phyloP scores from a whole-genome alignment of 2,797 vertebrate species.

The Darevskia mixta region DNA sequence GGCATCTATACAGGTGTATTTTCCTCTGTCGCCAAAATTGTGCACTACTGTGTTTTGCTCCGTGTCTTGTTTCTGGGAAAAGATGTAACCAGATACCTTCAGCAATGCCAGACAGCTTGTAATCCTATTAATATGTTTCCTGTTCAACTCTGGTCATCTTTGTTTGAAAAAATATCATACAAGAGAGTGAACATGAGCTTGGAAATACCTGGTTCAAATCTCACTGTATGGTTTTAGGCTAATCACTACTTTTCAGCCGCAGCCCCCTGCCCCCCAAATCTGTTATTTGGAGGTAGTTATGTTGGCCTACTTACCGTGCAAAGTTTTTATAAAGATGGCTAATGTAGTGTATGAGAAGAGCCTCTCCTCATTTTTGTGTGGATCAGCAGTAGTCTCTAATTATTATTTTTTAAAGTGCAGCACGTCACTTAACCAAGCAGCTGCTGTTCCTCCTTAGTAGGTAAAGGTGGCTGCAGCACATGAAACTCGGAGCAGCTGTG shows the following conservation, averaged over 20 bases:
- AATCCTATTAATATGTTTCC: conserved; percentile 3
- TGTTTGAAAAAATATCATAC: neutral
- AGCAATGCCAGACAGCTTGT: conserved; percentile 2
- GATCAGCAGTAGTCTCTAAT: neutral
- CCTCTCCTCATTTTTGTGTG: too few species aligned
- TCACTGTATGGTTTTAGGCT: neutral
- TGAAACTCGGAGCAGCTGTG: neutral
- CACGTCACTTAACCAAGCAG: neutral
- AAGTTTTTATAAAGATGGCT: neutral
- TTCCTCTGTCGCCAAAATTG: neutral
- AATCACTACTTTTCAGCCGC: neutral
- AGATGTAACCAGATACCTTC: conserved; percentile 6
- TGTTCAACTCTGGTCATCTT: neutral
- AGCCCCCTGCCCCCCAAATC: neutral
- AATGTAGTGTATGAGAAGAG: neutral
- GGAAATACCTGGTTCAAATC: neutral
- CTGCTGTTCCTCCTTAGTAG: neutral
- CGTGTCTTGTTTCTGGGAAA: neutral
- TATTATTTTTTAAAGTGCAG: neutral
- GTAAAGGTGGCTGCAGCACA: neutral
- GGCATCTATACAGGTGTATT: neutral
- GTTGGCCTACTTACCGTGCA: neutral
- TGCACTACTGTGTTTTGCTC: neutral
- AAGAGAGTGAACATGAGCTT: neutral
- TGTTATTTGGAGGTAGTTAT: neutral